phyloP scores from a whole-genome alignment of 92 coral and sea anemone species.

The Pocillopora meandrina region DNA sequence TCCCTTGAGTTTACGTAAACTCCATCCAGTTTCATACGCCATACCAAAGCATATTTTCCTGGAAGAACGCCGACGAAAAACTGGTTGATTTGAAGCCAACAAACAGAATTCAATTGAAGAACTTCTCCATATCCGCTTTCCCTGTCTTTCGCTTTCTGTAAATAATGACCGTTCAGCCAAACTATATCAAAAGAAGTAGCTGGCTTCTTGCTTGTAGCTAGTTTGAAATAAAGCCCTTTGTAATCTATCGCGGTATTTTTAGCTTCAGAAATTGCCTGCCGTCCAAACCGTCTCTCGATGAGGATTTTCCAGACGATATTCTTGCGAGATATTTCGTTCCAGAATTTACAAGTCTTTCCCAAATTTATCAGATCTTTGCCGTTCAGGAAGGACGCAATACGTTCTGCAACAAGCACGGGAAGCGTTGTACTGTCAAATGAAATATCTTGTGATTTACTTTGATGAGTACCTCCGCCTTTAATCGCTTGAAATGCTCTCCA shows the following conservation, averaged over 20 bases:
- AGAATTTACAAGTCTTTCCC: constrained; percentile 69
- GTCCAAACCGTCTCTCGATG: constrained; percentile 65
- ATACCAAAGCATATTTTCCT: constrained; percentile 60
- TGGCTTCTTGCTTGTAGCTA: constrained; percentile 55
- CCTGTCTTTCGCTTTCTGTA: constrained; percentile 58
- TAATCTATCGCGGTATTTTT: constrained; percentile 23
- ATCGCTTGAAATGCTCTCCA: constrained; percentile 7
- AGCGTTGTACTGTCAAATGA: constrained; percentile 28
- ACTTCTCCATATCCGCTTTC: constrained; percentile 71
- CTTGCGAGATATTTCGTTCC: constrained; percentile 52
- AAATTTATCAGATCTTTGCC: constrained; percentile 71
- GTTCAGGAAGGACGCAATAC: constrained; percentile 59
- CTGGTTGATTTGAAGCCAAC: constrained; percentile 67
- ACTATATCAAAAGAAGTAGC: constrained; percentile 50
- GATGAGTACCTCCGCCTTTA: neutral
- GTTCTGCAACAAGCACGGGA: constrained; percentile 65
- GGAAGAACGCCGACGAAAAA: constrained; percentile 58
- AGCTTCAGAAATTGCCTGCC: neutral
- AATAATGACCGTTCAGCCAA: constrained; percentile 58
- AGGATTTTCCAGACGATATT: constrained; percentile 65
- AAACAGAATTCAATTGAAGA: constrained; percentile 58
- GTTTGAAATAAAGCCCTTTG: constrained; percentile 62
- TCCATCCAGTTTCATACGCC: constrained; percentile 69
- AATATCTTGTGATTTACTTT: neutral
- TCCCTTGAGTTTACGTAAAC: constrained; percentile 57